Conservation (phyloP, 2,888 invertebrate species). For the Protophormia terraenovae region DNA sequence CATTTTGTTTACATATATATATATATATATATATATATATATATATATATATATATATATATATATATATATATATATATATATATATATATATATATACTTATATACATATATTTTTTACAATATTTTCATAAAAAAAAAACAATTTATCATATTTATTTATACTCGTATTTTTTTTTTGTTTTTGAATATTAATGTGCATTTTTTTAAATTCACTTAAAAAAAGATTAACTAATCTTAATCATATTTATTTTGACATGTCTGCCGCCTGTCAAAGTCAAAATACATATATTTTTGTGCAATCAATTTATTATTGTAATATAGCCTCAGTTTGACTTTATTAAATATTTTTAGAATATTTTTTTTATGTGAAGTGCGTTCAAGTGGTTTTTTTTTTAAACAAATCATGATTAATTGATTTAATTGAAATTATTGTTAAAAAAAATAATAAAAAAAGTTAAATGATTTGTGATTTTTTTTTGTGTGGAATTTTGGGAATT, state of each 20-base stretch:
- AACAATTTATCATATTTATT: not conserved
- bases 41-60: too few relatives aligned
- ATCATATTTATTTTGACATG: not conserved
- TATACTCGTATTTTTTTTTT: not conserved
- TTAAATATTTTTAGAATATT: not conserved
- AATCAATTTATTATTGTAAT: not conserved
- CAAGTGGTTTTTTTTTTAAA: not conserved
- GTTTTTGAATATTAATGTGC: not conserved
- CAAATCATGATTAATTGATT: conserved; percentile 29
- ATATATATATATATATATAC: too few relatives aligned
- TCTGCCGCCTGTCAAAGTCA: not conserved
- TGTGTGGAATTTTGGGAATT: too few relatives aligned
- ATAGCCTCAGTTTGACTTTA: not conserved
- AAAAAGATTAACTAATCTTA: not conserved
- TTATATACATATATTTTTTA: too few relatives aligned
- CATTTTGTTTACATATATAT: too few relatives aligned
- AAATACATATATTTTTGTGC: not conserved
- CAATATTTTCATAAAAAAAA: too few relatives aligned
- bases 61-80: too few relatives aligned
- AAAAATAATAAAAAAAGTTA: not conserved
- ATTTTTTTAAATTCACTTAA: not conserved
- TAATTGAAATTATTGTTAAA: not conserved
- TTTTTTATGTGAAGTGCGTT: not conserved
- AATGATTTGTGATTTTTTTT: too few relatives aligned
- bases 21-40: too few relatives aligned